phyloP scores from a whole-genome alignment of 1,140 invertebrate species.

The Caenorhabditis remanei region DNA sequence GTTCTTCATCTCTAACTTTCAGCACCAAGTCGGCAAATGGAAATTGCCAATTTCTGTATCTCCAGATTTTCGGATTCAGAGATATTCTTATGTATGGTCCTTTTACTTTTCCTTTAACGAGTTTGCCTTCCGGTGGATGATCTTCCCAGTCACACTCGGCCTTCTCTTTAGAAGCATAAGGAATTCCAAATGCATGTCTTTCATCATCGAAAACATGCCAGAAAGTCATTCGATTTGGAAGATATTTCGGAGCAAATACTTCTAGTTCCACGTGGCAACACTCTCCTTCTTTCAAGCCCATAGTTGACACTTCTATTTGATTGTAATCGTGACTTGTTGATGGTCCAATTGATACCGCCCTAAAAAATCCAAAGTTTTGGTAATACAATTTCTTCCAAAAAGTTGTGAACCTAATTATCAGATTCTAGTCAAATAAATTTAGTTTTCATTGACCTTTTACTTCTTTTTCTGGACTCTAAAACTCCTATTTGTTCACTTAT shows the following conservation, averaged over 20 bases:
- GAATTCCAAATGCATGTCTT: background rate
- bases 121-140: background rate
- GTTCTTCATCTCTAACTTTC: slow-evolving; percentile 4
- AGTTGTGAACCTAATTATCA: too few relatives aligned
- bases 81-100: background rate
- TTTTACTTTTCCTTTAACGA: background rate
- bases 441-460: too few relatives aligned
- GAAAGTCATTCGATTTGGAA: background rate
- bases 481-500: too few relatives aligned
- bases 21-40: background rate
- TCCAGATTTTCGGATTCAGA: background rate
- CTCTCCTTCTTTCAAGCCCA: background rate
- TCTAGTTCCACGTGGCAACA: background rate
- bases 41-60: slow-evolving; percentile 15
- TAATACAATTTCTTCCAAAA: too few relatives aligned
- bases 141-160: background rate
- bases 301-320: background rate
- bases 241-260: background rate
- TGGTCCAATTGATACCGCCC: background rate
- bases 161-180: background rate
- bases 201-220: background rate
- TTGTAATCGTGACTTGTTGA: background rate
- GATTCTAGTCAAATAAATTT: too few relatives aligned
- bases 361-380: background rate
- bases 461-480: too few relatives aligned